Evolutionary conservation across 2,888 invertebrate genomes (phyloP), one percentile per base, ranked within the genome.

Genomic region (Unio pictorum): DNA sequence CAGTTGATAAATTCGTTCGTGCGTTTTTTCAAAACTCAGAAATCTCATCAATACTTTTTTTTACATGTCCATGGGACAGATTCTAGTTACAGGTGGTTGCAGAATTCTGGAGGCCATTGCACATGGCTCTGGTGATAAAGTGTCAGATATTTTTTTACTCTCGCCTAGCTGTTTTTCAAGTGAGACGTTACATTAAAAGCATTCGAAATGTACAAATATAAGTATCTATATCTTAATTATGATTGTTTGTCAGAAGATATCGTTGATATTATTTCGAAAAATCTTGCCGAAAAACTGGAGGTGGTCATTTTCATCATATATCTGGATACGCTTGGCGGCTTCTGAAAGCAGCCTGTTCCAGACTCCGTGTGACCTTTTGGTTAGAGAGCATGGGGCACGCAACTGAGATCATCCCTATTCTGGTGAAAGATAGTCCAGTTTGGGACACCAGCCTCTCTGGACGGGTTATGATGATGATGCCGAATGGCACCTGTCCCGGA

Each of bases 361-460:
- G 68, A 18, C 66, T 85, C n/a, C 71, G 75, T 20, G 82, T 85
- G 1, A 76, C 83, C 6, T 68, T 84, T 28, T 84, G 85, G 80
- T 82, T 86, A 55, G 86, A 86, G 68, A 81, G 81, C 64, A 79
- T 86, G 28, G 84, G 82, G 0, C 54, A 65, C 18, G 72, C 79
- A 54, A 63, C 72, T 30, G 81, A 83, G 61, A 81, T 83, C 1
- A 63, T 71, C 3, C 80, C 82, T 0, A 76, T 86, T 15, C 72
- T 85, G n/a, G 78, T 76, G 23, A 79, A 72, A n/a, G 83, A 83
- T 30, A 79, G 82, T 3, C 85, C 85, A 4, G 69, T 86, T 17
- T 75, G 73, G 23, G 82, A 81, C 55, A 62, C n/a, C 83, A 86
- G n/a, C n/a, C n/a, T 61, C 79, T 86, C 5, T 85, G 86, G 86